Evolutionary conservation across 2,113 vertebrate genomes (phyloP), one percentile per base, ranked within the genome.

Genomic region (Phaethon lepturus): DNA sequence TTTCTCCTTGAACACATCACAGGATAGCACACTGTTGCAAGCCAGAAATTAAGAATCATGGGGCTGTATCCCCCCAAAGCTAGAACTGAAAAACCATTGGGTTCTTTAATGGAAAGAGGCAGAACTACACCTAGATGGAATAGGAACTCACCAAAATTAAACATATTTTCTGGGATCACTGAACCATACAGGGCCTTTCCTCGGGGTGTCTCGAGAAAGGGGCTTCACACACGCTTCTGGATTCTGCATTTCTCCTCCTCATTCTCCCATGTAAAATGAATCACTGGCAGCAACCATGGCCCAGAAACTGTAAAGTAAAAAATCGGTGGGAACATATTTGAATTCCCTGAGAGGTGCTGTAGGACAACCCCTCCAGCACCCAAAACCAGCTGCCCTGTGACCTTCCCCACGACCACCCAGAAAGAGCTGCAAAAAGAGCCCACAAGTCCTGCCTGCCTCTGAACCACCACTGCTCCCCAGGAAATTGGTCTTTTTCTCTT

Each of bases 371-470:
- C 31, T 50, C 8, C 92, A 50, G 25, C 42, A 53, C 90, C 95
- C 64, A 59, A 31, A 59, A 17, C 42, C 31, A 40, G n/a, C 47
- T 20, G 45, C n/a, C 53, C n/a, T 2, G 0, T 5, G 40, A 71
- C 72, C 73, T 22, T 38, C 68, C 72, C 55, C 49, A 9, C 1
- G 93, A 95, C 97, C 97, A 97, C 97, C 96, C 96, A 91, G 72
- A 25, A 19, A 7, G 78, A 26, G 58, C 87, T 67, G 56, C 68
- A 28, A 3, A 11, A 13, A 53, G 71, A 88, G 68, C 86, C 88
- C 86, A 3, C 2, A 1, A 18, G 85, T 23, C 52, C 73, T 60
- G 49, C 53, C 68, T 19, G 52, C 56, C 81, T 42, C 79, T 18
- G 45, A 31, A 56, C 44, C 72, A 3, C 15, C 31, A 0, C 74